Base-by-base conservation (phyloP, 2,888 invertebrate genomes). In the Andrena flavipes region DNA sequence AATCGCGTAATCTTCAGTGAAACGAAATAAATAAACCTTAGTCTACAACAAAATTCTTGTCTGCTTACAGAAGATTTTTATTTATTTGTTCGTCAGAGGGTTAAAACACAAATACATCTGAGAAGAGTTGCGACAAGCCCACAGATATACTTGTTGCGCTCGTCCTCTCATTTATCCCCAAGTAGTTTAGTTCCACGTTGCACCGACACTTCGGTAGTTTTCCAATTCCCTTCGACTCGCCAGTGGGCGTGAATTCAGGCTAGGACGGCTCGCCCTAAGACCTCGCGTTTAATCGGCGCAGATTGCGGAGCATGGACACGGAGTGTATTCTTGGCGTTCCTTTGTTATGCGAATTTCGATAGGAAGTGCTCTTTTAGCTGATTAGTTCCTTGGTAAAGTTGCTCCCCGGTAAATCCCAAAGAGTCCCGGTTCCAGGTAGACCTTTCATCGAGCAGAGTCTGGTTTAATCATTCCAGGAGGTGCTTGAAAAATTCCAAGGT, bases 281-380 rank as follows among this genome's bases (percentile, higher is more conserved):
- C 79, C 73, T 60, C 54, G 49, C 70, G 51, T 80, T 82, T 79
- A 82, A 79, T 86, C 80, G 82, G 35, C 48, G 26, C 72, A 76
- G 87, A 73, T 77, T 84, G 67, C 83, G 62, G 76, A 77, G 64
- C 35, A 79, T 51, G 82, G 73, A 75, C 75, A 63, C 49, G 56
- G 54, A 60, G 76, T 79, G 84, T 87, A 84, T 84, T 75, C 84
- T 63, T 86, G 33, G 29, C 63, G 83, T 76, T 84, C 63, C 77
- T 71, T 73, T 70, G 80, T 88, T 88, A 88, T 88, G 88, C 78
- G 86, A 86, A 88, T 88, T 84, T 88, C 83, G 76, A 84, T 86
- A 81, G 59, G 87, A 80, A 85, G 79, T 16, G 82, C 63, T 85
- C 87, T 89, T 85, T 88, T 85, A 87, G 86, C 71, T 77, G 87